Evolutionary conservation across 1,140 invertebrate species (phyloP), one percentile per base, ranked within the genome.

Genomic region (Caligus rogercresseyi): DNA sequence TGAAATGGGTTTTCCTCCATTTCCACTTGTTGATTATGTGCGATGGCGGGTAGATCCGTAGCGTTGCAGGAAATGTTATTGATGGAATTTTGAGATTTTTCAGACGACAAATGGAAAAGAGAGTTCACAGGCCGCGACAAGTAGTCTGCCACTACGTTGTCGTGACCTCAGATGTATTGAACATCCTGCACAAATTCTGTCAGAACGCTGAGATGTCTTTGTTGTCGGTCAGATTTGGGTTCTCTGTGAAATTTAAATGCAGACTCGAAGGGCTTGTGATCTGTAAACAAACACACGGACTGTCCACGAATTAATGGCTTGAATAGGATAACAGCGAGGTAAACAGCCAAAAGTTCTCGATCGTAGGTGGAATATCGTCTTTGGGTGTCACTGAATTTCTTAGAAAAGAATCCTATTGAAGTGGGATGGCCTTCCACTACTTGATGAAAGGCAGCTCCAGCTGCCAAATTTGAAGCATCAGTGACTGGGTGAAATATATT

Each of bases 261-360:
- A 1, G 11, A 2, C 3, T 21, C 15, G 1, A 64, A 4, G 18
- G 64, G 61, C 18, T 65, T 64, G 43, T 65, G 64, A 65, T 65
- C 64, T 1, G 64, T 65, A 31, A 66, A 67, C 2, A 66, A 19
- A 1, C 21, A 58, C 1, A 66, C 21, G 0, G 15, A 3, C 11
- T 54, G 59, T 2, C 65, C 25, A 7, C 66, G 56, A 13, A 67
- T 11, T 4, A 66, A 52, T 56, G 25, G 24, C 16, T 31, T 20
- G 20, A 66, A 66, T 2, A 63, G 43, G n/a, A 52, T 51, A 52
- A 66, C 59, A 1, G 65, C 23, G 1, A 67, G 59, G 54, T 66
- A 66, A 1, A 62, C 53, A 61, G 65, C 65, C 1, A 67, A 24
- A 3, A 66, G 59, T 66, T 66, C 57, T 2, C 65, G 57, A 54